A percentile compares a stretch with the other conserved stretches of the same genome.
These are phyloP conservation scores for Tonatia bakeri DNA, from an alignment of 2,113 vertebrate genomes.

Conservation along the genomic window DNA sequence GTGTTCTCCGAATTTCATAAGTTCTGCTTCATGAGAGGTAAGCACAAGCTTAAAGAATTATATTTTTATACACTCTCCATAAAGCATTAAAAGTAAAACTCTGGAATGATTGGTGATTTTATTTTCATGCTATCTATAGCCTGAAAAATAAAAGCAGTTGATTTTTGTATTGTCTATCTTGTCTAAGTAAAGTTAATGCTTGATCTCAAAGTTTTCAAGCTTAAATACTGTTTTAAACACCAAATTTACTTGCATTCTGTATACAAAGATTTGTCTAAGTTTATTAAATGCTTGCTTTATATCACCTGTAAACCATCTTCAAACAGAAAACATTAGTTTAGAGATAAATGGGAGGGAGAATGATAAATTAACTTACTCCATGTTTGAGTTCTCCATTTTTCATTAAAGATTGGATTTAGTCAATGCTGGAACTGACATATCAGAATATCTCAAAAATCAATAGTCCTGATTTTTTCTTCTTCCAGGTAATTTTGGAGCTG, in stretches of 20 bases:
- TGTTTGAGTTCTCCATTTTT: conserved; percentile 42
- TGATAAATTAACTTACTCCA: not conserved
- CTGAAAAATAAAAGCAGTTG: not conserved
- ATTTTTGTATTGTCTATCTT: not conserved
- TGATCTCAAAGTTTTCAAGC: not conserved
- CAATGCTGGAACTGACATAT: not conserved
- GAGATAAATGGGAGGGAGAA: not conserved
- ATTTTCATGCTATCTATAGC: not conserved
- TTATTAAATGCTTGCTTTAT: not conserved
- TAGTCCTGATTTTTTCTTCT: not conserved
- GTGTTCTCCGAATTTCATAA: not conserved
- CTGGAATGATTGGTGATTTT: not conserved
- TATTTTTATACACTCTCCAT: not conserved
- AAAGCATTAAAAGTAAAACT: not conserved
- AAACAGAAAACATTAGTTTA: conserved; percentile 35
- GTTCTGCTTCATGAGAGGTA: not conserved
- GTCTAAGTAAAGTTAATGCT: not conserved
- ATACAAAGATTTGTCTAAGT: not conserved
- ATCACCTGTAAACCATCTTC: not conserved
- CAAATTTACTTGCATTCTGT: not conserved
- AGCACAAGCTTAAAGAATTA: not conserved
- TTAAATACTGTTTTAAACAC: not conserved
- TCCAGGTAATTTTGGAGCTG: not conserved
- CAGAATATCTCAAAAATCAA: conserved; percentile 50
- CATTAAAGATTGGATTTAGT: not conserved